Conservation (phyloP, 2,888 invertebrate species). For the Ectropis crepuscularia region DNA sequence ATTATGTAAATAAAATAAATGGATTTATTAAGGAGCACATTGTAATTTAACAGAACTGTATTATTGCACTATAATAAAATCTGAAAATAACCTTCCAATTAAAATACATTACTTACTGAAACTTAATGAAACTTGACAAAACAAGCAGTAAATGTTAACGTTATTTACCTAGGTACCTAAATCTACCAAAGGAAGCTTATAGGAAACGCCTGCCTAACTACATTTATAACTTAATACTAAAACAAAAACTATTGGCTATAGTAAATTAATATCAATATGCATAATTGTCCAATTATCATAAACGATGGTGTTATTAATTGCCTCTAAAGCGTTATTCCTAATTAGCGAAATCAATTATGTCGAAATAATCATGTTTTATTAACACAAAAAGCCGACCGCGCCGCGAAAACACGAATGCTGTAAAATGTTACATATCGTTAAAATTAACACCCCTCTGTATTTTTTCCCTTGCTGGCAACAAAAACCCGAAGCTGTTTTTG, state of each 20-base stretch:
- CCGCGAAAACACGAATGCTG: slow-evolving; percentile 52
- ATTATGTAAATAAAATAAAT: too few species aligned
- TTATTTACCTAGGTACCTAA: too few species aligned
- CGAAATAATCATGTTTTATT: slow-evolving; percentile 19
- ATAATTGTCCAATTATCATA: neutral
- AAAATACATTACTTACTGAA: too few species aligned
- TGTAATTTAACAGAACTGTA: too few species aligned
- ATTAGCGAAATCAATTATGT: slow-evolving; percentile 20
- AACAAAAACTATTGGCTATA: neutral
- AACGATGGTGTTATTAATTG: slow-evolving; percentile 11
- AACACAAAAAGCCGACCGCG: slow-evolving; percentile 40
- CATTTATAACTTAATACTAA: neutral
- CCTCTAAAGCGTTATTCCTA: slow-evolving; percentile 8
- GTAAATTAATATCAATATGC: slow-evolving; percentile 1
- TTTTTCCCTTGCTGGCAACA: slow-evolving; percentile 67
- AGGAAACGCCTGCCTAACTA: too few species aligned
- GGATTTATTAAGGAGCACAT: too few species aligned
- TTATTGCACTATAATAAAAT: too few species aligned
- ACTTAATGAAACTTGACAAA: too few species aligned
- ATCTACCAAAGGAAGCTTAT: too few species aligned
- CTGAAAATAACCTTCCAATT: too few species aligned
- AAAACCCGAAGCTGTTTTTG: slow-evolving; percentile 71
- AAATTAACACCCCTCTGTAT: slow-evolving; percentile 69
- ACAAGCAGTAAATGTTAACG: too few species aligned
- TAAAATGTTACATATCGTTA: slow-evolving; percentile 60